These are phyloP conservation scores for Campylorhamphus procurvoides DNA, from an alignment of 2,113 vertebrate species.

Conservation along the genomic window DNA sequence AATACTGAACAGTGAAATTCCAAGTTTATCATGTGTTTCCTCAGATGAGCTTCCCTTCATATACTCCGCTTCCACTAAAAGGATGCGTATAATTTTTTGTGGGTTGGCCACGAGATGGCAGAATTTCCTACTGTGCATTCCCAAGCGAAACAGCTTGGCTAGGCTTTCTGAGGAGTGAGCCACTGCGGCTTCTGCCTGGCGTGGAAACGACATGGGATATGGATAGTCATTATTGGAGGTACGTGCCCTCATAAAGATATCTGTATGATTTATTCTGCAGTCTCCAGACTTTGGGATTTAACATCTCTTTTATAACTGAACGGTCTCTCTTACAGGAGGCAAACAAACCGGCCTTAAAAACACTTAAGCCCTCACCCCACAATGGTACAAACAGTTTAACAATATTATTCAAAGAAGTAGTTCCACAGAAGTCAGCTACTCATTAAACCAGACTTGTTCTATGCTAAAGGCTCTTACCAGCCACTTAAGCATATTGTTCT, in stretches of 20 bases:
- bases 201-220: fast-evolving
- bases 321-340: background rate
- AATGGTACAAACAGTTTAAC: background rate
- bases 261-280: background rate
- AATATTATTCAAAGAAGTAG: background rate
- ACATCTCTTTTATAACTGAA: background rate
- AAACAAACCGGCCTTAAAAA: background rate
- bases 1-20: background rate
- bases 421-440: background rate
- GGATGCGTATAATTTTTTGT: fast-evolving
- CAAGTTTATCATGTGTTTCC: background rate
- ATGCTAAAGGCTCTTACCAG: background rate
- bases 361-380: background rate
- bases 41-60: background rate
- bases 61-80: background rate
- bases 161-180: background rate
- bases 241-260: background rate
- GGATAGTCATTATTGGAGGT: background rate
- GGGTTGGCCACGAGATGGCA: background rate
- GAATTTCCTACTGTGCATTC: background rate
- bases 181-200: fast-evolving
- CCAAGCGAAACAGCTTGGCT: background rate
- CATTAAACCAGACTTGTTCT: background rate
- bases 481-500: background rate
- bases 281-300: background rate